Evolutionary conservation across 2,888 invertebrate genomes (phyloP), one percentile per base, ranked within the genome.

Genomic region (Perizoma flavofasciatum): DNA sequence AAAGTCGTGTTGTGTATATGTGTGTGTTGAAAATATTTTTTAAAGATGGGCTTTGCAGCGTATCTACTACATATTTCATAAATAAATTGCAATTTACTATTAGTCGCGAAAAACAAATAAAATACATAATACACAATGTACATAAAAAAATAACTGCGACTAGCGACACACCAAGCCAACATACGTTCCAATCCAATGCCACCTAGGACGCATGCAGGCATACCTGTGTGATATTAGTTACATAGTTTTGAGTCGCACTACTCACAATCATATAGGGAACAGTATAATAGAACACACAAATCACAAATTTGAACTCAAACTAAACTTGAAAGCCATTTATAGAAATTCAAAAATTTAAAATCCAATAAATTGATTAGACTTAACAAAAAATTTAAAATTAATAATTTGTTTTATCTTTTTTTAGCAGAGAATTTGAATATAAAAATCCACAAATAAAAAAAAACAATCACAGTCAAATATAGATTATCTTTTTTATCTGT

Each of bases 91-190:
- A 22, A 22, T 22, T 22, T 22, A 22, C 22, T 22, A 22, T 22
- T 37, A 45, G 6, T 41, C 5, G 11, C 43, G 39, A 9, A 22
- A 9, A 50, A 45, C 37, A 58, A 43, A 55, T 51, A 55, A 48
- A 52, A 54, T 51, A 53, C 37, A 44, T 4, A 44, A 49, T 46
- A 50, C 22, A 55, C 43, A 49, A 57, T n/a, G 52, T 41, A 41
- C n/a, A 46, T 40, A 32, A 35, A 51, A 49, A 55, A 9, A 47
- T 7, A 46, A 41, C 10, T 9, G 41, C 35, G 22, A n/a, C 47
- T 33, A 55, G 8, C 32, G 46, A 32, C 39, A 49, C 49, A 54
- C 54, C 43, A 43, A 48, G 34, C 54, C 34, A 46, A 52, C 35
- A 22, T 22, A 22, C 22, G 3, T 41, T 41, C 41, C 41, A n/a